Evolutionary conservation across 2,888 invertebrate species (phyloP).

Genomic region (Calameuta filiformis): DNA sequence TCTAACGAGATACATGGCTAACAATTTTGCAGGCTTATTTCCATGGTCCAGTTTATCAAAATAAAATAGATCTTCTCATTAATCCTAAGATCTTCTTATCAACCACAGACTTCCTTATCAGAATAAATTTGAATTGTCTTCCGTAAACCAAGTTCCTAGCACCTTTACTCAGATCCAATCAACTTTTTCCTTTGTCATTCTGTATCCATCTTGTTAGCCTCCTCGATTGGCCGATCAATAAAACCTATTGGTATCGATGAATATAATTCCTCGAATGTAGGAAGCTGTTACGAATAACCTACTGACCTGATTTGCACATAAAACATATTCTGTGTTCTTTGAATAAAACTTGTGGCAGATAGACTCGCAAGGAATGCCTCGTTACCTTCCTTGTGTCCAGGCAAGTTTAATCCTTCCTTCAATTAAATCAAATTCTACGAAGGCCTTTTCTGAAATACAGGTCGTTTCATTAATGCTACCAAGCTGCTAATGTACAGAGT

Average conservation of each 20-base stretch:
- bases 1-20: neutral
- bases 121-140: neutral
- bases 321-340: neutral
- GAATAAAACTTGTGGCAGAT: slow-evolving; percentile 1
- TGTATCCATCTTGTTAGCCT: neutral
- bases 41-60: neutral
- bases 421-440: neutral
- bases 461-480: neutral
- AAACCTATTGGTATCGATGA: neutral
- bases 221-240: neutral
- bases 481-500: neutral
- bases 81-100: neutral
- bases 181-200: neutral
- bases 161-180: neutral
- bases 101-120: neutral
- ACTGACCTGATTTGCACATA: slow-evolving; percentile 24
- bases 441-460: neutral
- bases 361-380: neutral
- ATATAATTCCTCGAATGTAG: neutral
- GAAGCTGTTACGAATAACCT: slow-evolving; percentile 20
- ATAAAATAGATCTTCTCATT: neutral
- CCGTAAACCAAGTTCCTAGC: neutral
- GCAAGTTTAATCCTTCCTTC: neutral
- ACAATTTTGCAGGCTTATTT: neutral
- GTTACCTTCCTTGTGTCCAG: neutral